phyloP scores from a whole-genome alignment of 2,888 invertebrate genomes.

The Drosophila yooni region DNA sequence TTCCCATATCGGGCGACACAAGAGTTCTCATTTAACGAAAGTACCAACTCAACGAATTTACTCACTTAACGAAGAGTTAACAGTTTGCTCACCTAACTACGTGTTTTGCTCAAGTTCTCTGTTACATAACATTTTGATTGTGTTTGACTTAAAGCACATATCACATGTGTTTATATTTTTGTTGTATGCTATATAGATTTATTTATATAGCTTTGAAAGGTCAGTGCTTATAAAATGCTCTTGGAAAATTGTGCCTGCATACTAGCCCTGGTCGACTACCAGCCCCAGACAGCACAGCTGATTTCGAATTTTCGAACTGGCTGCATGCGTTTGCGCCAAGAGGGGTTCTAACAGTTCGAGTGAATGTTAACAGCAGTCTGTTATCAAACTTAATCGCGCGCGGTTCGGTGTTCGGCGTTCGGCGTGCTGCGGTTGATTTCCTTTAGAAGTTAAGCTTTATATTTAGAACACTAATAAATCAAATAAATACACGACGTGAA shows the following conservation, averaged over 20 bases:
- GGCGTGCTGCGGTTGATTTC: slow-evolving; percentile 48
- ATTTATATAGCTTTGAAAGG: neutral
- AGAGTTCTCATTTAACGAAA: neutral
- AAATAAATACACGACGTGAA: slow-evolving; percentile 24
- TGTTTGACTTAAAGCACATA: neutral
- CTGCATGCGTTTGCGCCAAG: slow-evolving; percentile 54
- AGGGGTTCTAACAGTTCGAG: slow-evolving; percentile 13
- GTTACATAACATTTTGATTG: neutral
- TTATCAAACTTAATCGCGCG: slow-evolving; percentile 49
- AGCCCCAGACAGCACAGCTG: slow-evolving; percentile 43
- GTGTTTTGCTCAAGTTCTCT: neutral
- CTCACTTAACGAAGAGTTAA: slow-evolving; percentile 1
- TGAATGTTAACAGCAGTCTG: slow-evolving; percentile 51
- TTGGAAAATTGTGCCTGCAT: slow-evolving; percentile 6
- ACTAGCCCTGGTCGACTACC: slow-evolving; percentile 27
- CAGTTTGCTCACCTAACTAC: slow-evolving; percentile 7
- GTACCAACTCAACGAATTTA: neutral
- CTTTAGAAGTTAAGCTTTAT: slow-evolving; percentile 47
- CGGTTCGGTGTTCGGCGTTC: slow-evolving; percentile 47
- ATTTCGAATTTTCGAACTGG: slow-evolving; percentile 49
- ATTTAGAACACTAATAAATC: slow-evolving; percentile 42
- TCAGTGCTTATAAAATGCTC: neutral
- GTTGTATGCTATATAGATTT: rapidly evolving
- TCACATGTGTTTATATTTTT: neutral
- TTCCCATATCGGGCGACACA: neutral